Base-by-base conservation (phyloP, 2,797 vertebrate species). In the Sitta carolinensis region DNA sequence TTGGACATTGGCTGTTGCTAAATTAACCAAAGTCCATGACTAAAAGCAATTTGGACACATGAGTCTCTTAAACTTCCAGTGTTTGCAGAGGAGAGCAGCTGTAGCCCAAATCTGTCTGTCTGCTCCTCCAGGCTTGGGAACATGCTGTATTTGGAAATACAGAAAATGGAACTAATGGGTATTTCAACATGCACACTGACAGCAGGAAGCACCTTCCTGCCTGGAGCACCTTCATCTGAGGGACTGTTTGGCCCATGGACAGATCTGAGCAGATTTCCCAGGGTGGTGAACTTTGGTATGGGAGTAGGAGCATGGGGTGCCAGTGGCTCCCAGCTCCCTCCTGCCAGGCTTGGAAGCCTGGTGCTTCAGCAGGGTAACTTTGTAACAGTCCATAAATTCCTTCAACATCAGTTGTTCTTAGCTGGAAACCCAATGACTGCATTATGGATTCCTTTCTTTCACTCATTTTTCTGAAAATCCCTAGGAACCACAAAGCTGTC, bases 281-380 rank as follows among this genome's bases (percentile, higher is more conserved):
- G 12, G 36, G 5, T 5, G 9, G 18, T 4, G 14, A 75, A 38
- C 32, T 84, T 48, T 0, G 1, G 16, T 2, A 2, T n/a, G 10
- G 42, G 15, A 74, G 26, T 3, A 45, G 34, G 14, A 75, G 9
- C 3, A 4, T 2, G 8, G 17, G 8, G 16, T 48, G 17, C 32
- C 43, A 29, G 8, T 4, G 5, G 15, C 29, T 83, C 25, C 11
- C 16, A 11, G 5, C 9, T 85, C 13, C 9, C 29, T 80, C 20
- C 43, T 47, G 26, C 45, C 42, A 3, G 3, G 7, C 9, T 55
- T 36, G 38, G 27, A 59, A 59, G 43, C 19, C 45, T 77, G 0
- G 0, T 81, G 25, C 40, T 75, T 80, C 22, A 61, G 23, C 26
- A 57, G 22, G 17, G 27, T 76, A 21, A 32, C 23, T 70, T 64